Base-by-base conservation (phyloP, 1,140 invertebrate genomes). In the Homarus americanus region DNA sequence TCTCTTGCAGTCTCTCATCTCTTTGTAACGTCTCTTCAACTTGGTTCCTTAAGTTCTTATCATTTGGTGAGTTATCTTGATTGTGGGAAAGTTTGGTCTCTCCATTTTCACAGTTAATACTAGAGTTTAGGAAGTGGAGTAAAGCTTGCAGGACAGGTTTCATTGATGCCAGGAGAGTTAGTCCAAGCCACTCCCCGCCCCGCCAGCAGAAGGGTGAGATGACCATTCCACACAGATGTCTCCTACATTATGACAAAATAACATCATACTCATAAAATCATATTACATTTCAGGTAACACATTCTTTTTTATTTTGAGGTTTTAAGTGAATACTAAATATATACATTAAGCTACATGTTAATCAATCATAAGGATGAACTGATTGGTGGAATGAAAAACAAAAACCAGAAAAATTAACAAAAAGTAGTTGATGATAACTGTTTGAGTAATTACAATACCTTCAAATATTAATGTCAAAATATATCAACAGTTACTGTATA, bases 161-260 rank as follows among this genome's bases (percentile, higher is more conserved):
- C 12, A 41, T 24, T 36, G 79, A 69, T 15, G 79, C 87, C 17
- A 89, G 58, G 24, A 89, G 78, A 40, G 87, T 73, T 36, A 89
- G 72, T 24, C 87, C 87, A 72, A 89, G 79, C 87, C 87, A 89
- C 66, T 89, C 87, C 9, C 87, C 87, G 15, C 38, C 36, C 53
- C 66, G 63, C 87, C 87, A 89, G 44, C 78, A 89, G 41, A 89
- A 89, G 3, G 87, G 79, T 32, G 78, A 82, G 20, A 89, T 89
- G 3, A 89, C 87, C 44, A 89, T 41, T 36, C 49, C 87, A 82
- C 87, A 89, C 0, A 82, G 79, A 66, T 34, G 24, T 53, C 20
- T 53, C 40, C 83, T 85, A 28, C 20, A 20, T 34, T 53, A 0
- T 1, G 17, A 20, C 24, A 24, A 63, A 24, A 63, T 24, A 82